Percentiles rank a stretch among this genome's conserved stretches.
Conservation (phyloP, 2,888 invertebrate species). For the Leucophora obtusa region DNA sequence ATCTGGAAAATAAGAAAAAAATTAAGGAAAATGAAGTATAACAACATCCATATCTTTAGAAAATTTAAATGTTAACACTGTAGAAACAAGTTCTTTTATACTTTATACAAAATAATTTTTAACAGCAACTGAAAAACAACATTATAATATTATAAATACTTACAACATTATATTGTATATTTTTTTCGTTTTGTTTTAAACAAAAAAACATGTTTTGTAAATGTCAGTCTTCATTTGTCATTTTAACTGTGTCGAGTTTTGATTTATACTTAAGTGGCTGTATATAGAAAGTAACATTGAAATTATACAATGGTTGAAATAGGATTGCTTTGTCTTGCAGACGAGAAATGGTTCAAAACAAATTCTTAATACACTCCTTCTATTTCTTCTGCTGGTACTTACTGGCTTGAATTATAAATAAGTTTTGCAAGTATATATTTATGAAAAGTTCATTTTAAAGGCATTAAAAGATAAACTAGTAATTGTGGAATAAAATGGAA, state of each 20-base stretch:
- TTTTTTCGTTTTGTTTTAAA: conserved; percentile 37
- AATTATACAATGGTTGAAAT: conserved; percentile 14
- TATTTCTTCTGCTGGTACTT: neutral
- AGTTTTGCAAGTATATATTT: neutral
- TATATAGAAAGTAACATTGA: conserved; percentile 31
- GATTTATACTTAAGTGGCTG: conserved; percentile 64
- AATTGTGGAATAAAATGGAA: neutral
- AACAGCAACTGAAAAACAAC: conserved; percentile 53
- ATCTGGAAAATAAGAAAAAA: conserved; percentile 24
- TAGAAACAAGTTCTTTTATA: conserved; percentile 35
- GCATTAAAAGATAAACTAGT: conserved; percentile 52
- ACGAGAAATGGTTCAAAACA: conserved; percentile 29
- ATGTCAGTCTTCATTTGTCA: conserved; percentile 78
- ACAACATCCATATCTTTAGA: conserved; percentile 22
- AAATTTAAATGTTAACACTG: conserved; percentile 53
- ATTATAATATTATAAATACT: conserved; percentile 51
- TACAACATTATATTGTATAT: neutral
- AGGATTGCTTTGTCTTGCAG: neutral
- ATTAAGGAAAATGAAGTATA: neutral
- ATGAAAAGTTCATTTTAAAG: conserved; percentile 38
- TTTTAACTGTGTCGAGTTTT: conserved; percentile 65
- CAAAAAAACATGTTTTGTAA: conserved; percentile 72
- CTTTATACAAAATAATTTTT: conserved; percentile 44
- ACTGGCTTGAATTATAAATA: conserved; percentile 40
- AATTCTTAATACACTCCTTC: conserved; percentile 31